A percentile compares a stretch with the other conserved stretches of the same genome.
Evolutionary conservation across 2,888 invertebrate genomes (phyloP).

Genomic region (Elmis aenea): DNA sequence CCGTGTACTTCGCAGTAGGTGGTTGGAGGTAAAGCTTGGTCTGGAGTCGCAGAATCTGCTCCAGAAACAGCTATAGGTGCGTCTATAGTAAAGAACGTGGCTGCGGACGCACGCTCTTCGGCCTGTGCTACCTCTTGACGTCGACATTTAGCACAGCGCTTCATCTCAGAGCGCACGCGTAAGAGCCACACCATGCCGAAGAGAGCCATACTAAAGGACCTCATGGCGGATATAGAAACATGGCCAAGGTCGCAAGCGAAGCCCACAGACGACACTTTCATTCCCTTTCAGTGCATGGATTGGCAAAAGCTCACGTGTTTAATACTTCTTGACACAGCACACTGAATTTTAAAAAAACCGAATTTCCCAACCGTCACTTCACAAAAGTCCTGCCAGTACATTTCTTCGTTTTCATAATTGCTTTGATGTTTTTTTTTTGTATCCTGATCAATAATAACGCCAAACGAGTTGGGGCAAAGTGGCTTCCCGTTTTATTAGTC

Average conservation of each 20-base stretch:
- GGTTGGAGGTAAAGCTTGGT: constrained; percentile 41
- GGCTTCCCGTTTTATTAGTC: too few species aligned
- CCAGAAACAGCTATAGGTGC: constrained; percentile 40
- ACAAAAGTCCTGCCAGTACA: too few species aligned
- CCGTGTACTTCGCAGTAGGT: constrained; percentile 58
- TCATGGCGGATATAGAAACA: constrained; percentile 24
- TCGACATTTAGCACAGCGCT: constrained; percentile 67
- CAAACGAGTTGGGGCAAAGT: too few species aligned
- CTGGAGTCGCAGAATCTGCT: constrained; percentile 35
- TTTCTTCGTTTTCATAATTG: too few species aligned
- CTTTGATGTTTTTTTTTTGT: too few species aligned
- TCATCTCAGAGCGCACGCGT: constrained; percentile 74
- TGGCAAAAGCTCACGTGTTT: too few species aligned
- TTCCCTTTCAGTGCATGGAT: too few species aligned
- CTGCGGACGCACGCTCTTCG: constrained; percentile 29
- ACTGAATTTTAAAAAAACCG: constrained; percentile 3
- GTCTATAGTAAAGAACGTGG: constrained; percentile 52
- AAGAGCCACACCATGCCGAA: constrained; percentile 83
- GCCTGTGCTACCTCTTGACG: constrained; percentile 31
- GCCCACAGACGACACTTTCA: constrained; percentile 16
- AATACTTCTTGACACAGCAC: too few species aligned
- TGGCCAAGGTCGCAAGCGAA: constrained; percentile 15
- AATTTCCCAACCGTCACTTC: constrained; percentile 10
- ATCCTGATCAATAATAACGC: too few species aligned
- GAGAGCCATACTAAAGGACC: constrained; percentile 65